phyloP scores from a whole-genome alignment of 2,113 vertebrate genomes.

The Leucosticte australis region DNA sequence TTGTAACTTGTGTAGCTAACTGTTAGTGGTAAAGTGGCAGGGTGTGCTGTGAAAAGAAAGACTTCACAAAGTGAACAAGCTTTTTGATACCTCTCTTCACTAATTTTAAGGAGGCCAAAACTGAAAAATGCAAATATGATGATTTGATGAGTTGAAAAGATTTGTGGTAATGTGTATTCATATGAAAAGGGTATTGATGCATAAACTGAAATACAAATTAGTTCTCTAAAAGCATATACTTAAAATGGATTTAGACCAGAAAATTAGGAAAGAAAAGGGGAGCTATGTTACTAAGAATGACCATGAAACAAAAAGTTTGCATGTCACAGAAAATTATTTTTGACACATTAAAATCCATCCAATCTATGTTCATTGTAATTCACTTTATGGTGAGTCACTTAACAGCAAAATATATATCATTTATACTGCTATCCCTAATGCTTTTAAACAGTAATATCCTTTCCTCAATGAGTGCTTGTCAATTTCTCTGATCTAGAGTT shows the following conservation, averaged over 20 bases:
- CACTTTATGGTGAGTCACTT: slow-evolving; percentile 64
- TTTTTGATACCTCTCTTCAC: not conserved
- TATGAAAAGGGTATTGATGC: not conserved
- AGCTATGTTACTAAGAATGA: slow-evolving; percentile 18
- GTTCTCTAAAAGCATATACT: not conserved
- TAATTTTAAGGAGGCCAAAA: not conserved
- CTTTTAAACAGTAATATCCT: slow-evolving; percentile 74
- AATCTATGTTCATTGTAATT: slow-evolving; percentile 64
- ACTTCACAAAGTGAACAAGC: not conserved
- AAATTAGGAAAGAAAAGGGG: not conserved
- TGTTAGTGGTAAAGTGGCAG: not conserved
- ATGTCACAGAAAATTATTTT: slow-evolving; percentile 56
- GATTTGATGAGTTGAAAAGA: not conserved
- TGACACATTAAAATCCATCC: slow-evolving; percentile 53
- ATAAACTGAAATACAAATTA: not conserved
- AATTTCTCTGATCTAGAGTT: slow-evolving; percentile 76
- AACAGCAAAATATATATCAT: slow-evolving; percentile 71
- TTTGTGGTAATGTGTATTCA: not conserved
- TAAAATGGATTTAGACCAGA: slow-evolving; percentile 13
- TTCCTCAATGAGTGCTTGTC: slow-evolving; percentile 74
- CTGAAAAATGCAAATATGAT: not conserved
- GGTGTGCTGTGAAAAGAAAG: not conserved
- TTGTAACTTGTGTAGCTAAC: not conserved
- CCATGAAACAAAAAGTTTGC: slow-evolving; percentile 61
- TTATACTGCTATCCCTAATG: slow-evolving; percentile 71